Conservation (phyloP, 2,113 vertebrate species). For the Phalacrocorax aristotelis region DNA sequence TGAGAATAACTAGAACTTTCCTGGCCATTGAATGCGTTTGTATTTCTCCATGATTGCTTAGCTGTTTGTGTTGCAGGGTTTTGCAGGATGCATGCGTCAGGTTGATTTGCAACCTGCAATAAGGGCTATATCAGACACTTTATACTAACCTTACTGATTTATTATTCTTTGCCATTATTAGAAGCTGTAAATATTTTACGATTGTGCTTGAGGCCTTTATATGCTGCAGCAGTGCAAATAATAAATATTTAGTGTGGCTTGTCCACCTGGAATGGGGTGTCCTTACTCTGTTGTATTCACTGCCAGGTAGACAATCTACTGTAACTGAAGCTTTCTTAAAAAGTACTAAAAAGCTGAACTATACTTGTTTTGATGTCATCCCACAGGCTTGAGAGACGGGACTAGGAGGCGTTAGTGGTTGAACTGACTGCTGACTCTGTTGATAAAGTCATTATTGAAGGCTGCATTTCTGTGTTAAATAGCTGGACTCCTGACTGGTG, state of each 20-base stretch:
- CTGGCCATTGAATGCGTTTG: fast-evolving
- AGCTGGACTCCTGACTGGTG: fast-evolving
- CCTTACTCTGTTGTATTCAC: background rate
- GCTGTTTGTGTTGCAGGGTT: background rate
- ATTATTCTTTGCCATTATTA: background rate
- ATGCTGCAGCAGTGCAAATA: background rate
- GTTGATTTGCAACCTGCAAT: background rate
- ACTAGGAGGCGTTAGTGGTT: background rate
- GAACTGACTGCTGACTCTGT: fast-evolving
- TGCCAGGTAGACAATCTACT: background rate
- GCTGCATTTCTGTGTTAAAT: background rate
- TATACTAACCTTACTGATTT: background rate
- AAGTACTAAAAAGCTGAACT: background rate
- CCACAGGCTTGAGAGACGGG: background rate
- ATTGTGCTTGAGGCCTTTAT: background rate
- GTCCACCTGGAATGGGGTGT: background rate
- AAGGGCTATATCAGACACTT: background rate
- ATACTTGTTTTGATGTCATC: background rate
- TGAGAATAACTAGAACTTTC: background rate
- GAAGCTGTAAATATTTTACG: background rate
- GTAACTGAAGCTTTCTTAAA: background rate
- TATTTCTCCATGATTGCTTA: background rate
- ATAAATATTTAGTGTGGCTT: background rate
- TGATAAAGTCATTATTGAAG: background rate
- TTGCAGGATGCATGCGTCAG: background rate